Conservation (phyloP, 2,113 vertebrate species). For the Copsychus sechellarum region DNA sequence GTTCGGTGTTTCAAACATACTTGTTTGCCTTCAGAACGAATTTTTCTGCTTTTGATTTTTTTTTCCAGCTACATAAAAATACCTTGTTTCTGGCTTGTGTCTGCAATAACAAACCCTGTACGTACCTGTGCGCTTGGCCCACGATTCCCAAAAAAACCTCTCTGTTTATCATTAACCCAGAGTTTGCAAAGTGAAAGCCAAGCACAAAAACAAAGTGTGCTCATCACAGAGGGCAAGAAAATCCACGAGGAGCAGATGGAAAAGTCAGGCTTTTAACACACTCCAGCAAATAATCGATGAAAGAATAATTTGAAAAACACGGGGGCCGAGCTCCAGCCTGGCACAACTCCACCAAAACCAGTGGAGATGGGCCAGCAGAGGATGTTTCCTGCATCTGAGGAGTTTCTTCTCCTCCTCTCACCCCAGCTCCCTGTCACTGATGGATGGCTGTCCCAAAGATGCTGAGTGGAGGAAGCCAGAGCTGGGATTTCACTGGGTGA, state of each 20-base stretch:
- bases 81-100: not conserved
- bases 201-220: not conserved
- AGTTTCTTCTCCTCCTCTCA: slow-evolving; percentile 30
- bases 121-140: not conserved
- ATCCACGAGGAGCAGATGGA: not conserved
- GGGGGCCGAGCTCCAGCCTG: not conserved
- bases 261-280: not conserved
- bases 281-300: slow-evolving; percentile 12
- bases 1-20: fast-evolving
- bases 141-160: fast-evolving
- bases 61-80: not conserved
- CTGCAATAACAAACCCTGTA: not conserved
- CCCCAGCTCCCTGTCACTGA: slow-evolving; percentile 8
- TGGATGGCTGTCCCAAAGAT: not conserved
- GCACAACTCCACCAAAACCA: not conserved
- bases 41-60: not conserved
- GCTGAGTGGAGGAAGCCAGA: slow-evolving; percentile 39
- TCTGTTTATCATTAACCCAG: not conserved
- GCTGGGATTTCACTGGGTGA: slow-evolving; percentile 12
- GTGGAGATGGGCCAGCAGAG: not conserved
- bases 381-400: not conserved
- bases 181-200: not conserved
- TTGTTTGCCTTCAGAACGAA: not conserved
- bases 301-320: not conserved
- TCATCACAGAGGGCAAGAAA: not conserved